phyloP scores from a whole-genome alignment of 2,888 invertebrate genomes.

The Andrena dorsata region DNA sequence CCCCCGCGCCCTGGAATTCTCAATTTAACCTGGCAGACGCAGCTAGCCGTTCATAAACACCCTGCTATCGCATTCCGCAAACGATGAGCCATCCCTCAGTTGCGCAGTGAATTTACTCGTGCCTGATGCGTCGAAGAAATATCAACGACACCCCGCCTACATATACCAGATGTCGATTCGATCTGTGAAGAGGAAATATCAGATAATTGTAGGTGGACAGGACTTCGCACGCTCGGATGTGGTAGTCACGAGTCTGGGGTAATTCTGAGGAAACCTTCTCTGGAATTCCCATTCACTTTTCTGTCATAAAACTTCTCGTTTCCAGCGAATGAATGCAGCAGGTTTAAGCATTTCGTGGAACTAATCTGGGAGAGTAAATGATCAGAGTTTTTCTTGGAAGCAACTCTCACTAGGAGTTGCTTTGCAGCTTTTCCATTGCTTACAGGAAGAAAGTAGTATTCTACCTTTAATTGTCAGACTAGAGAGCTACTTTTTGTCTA shows the following conservation, averaged over 20 bases:
- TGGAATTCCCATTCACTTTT: neutral
- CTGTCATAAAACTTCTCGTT: neutral
- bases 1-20: constrained; percentile 55
- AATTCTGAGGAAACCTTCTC: neutral
- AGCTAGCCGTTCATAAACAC: constrained; percentile 65
- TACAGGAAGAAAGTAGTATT: too few species aligned
- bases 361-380: neutral
- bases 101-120: constrained; percentile 9
- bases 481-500: too few species aligned
- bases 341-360: neutral
- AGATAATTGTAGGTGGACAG: too few species aligned
- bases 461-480: too few species aligned
- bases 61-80: constrained; percentile 63
- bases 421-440: neutral
- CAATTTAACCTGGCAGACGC: constrained; percentile 55
- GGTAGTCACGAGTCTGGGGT: too few species aligned
- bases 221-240: too few species aligned
- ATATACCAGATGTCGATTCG: neutral
- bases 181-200: too few species aligned
- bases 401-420: neutral
- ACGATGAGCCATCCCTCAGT: constrained; percentile 27
- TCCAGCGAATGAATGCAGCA: neutral
- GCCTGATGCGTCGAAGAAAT: neutral
- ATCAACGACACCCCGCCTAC: neutral
- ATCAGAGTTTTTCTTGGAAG: neutral